Evolutionary conservation across 2,797 vertebrate species (phyloP).

Genomic region (Sitta carolinensis): DNA sequence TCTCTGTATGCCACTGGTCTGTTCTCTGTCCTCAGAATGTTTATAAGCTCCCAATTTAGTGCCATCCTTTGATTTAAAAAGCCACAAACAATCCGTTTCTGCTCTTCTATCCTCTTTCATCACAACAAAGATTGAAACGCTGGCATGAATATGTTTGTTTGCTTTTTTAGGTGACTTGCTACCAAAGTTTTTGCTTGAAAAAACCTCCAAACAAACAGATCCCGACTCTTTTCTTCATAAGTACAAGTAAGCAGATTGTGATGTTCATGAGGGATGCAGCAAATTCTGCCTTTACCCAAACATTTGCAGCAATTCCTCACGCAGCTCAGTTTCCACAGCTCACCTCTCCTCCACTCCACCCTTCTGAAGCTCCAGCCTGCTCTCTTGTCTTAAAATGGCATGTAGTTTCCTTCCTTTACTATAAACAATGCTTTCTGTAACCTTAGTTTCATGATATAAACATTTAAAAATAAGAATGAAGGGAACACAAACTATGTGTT

Average conservation of each 20-base stretch:
- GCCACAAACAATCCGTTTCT: constrained; percentile 1
- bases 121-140: neutral
- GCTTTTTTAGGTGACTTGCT: neutral
- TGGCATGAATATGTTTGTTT: neutral
- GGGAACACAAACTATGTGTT: constrained; percentile 4
- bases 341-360: constrained; percentile 6
- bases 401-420: constrained; percentile 57
- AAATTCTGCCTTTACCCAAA: neutral
- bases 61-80: constrained; percentile 26
- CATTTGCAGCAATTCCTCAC: neutral
- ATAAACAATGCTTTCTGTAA: constrained; percentile 59
- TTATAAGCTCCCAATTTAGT: neutral
- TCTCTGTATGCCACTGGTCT: neutral
- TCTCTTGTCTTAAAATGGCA: constrained; percentile 6
- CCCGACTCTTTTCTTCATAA: neutral
- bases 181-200: neutral
- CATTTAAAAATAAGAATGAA: constrained; percentile 56
- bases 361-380: constrained; percentile 17
- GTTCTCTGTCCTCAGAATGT: neutral
- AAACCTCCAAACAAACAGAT: neutral
- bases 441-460: constrained; percentile 47
- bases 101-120: neutral
- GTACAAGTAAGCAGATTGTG: neutral
- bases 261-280: neutral
- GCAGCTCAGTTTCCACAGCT: neutral